Conservation (phyloP, 2,888 invertebrate species). For the Phyto melanocephala region DNA sequence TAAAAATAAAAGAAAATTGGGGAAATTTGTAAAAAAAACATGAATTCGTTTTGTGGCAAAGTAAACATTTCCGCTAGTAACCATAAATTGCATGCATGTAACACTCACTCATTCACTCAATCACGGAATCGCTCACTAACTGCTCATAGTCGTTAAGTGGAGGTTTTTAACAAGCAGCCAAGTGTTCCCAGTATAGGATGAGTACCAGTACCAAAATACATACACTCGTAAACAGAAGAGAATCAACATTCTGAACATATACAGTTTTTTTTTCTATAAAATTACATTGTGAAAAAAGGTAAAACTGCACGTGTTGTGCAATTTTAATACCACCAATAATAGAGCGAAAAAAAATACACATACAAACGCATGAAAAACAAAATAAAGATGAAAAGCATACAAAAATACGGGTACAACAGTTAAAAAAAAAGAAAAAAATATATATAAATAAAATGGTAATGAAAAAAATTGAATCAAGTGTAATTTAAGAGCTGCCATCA, state of each 20-base stretch:
- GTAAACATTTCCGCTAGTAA: slow-evolving; percentile 50
- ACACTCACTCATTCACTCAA: background rate
- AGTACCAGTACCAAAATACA: background rate
- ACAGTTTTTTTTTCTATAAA: slow-evolving; percentile 46
- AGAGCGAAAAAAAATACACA: slow-evolving; percentile 9
- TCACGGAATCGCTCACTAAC: slow-evolving; percentile 1
- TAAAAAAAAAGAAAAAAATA: background rate
- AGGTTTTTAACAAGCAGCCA: slow-evolving; percentile 33
- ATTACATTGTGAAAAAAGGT: slow-evolving; percentile 46
- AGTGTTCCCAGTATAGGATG: background rate
- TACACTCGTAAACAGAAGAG: background rate
- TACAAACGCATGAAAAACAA: background rate
- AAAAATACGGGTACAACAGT: background rate
- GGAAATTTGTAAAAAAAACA: background rate
- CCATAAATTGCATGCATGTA: slow-evolving; percentile 39
- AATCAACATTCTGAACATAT: slow-evolving; percentile 45
- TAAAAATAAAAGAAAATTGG: slow-evolving; percentile 3
- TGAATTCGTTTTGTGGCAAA: slow-evolving; percentile 18
- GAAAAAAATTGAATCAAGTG: slow-evolving; percentile 59
- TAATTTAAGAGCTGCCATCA: slow-evolving; percentile 61
- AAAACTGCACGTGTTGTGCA: slow-evolving; percentile 58
- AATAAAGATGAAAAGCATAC: background rate
- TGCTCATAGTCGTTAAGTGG: slow-evolving; percentile 28
- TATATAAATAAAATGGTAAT: slow-evolving; percentile 44
- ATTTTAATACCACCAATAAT: slow-evolving; percentile 47